Conservation (phyloP, 2,888 invertebrate genomes). For the Acleris sparsana region DNA sequence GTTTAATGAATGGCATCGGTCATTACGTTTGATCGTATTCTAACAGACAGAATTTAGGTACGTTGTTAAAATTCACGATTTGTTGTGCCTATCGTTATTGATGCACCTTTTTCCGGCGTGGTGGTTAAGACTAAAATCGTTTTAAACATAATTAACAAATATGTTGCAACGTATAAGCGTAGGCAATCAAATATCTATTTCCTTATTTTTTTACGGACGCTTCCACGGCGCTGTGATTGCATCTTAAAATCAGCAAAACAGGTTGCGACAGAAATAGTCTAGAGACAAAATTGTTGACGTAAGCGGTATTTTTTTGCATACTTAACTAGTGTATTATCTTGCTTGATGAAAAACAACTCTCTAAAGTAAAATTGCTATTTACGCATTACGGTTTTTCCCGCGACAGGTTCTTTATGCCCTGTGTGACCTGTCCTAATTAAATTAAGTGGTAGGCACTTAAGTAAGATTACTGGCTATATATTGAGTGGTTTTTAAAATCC, state of each 20-base stretch:
- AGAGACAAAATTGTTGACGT: constrained; percentile 11
- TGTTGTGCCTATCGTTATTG: not conserved
- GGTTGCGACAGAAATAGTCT: constrained; percentile 21
- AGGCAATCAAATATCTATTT: constrained; percentile 8
- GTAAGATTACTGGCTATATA: no score
- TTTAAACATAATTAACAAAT: not conserved
- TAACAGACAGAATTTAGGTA: constrained; percentile 43
- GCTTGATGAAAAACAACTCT: no score
- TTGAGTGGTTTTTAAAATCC: no score
- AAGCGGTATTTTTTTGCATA: not conserved
- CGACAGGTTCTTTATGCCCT: no score
- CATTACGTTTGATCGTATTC: constrained; percentile 56
- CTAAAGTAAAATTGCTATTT: no score
- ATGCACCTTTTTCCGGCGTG: not conserved
- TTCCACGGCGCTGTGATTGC: constrained; percentile 19
- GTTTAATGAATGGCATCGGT: constrained; percentile 38
- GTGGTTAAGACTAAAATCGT: not conserved
- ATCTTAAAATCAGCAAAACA: constrained; percentile 30
- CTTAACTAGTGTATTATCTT: not conserved
- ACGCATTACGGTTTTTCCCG: no score
- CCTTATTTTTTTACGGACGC: constrained; percentile 8
- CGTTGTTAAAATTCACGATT: constrained; percentile 8
- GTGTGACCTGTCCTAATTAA: no score
- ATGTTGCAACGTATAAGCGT: not conserved
- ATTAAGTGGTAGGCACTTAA: no score